Conservation (phyloP, 2,888 invertebrate genomes). For the Rapana venosa region DNA sequence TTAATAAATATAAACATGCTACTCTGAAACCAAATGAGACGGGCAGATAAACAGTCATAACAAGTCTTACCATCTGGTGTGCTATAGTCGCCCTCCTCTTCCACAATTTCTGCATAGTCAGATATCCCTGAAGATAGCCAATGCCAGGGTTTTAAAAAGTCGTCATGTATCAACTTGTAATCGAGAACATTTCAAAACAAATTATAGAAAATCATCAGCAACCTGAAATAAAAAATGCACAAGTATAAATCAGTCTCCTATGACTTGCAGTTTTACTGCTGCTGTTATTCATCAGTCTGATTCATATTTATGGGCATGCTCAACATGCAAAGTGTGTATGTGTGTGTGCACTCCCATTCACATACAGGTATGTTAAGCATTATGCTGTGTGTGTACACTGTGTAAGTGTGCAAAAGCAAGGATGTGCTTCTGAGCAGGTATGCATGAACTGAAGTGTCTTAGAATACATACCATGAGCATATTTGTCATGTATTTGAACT, state of each 20-base stretch:
- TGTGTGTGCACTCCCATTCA: too few species aligned
- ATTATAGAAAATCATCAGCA: neutral
- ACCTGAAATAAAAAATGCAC: neutral
- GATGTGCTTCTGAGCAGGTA: too few species aligned
- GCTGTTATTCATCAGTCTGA: too few species aligned
- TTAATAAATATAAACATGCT: too few species aligned
- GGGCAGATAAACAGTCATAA: neutral
- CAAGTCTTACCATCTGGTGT: conserved; percentile 83
- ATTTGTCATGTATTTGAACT: neutral
- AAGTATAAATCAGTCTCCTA: neutral
- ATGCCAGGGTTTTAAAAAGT: neutral
- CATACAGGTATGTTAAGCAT: too few species aligned
- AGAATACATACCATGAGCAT: neutral
- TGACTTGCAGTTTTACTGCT: too few species aligned
- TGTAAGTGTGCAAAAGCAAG: too few species aligned
- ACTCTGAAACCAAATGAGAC: neutral
- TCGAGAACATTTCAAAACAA: too few species aligned
- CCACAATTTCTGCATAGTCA: conserved; percentile 95
- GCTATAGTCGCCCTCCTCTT: conserved; percentile 89
- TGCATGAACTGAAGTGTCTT: too few species aligned
- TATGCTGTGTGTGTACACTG: too few species aligned
- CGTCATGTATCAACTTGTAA: conserved; percentile 17
- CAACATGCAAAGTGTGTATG: too few species aligned
- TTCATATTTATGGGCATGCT: too few species aligned
- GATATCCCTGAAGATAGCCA: conserved; percentile 69